Evolutionary conservation across 2,888 invertebrate genomes (phyloP).

Genomic region (Mythimna lalbum): DNA sequence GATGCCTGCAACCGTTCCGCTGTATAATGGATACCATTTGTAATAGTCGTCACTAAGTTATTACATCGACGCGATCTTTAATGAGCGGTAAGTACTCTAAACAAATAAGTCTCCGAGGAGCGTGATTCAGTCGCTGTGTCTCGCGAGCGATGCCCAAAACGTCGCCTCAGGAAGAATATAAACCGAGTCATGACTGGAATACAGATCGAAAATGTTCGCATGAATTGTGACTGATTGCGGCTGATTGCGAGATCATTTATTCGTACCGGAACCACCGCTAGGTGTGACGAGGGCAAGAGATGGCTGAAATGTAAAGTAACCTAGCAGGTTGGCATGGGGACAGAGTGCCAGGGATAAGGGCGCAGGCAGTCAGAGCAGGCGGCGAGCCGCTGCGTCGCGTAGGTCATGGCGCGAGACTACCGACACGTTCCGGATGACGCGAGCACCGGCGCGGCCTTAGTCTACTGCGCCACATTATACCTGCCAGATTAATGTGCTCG

Average conservation of each 20-base stretch:
- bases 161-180: conserved; percentile 12
- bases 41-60: conserved; percentile 25
- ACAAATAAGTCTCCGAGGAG: conserved; percentile 30
- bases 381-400: background rate
- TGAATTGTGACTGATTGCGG: background rate
- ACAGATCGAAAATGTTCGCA: background rate
- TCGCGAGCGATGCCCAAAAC: background rate
- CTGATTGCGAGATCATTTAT: conserved; percentile 2
- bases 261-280: background rate
- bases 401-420: background rate
- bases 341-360: background rate
- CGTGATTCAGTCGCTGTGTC: background rate
- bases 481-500: conserved; percentile 24
- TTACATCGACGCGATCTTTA: conserved; percentile 16
- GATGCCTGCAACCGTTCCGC: conserved; percentile 32
- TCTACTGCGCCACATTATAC: conserved; percentile 1
- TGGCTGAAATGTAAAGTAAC: background rate
- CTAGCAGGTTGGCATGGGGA: too few species aligned
- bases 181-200: conserved; percentile 17
- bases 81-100: conserved; percentile 17
- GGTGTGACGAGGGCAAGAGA: background rate
- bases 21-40: conserved; percentile 47
- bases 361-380: too few species aligned
- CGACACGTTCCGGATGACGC: background rate
- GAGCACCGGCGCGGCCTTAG: background rate